Evolutionary conservation across 1,140 invertebrate genomes (phyloP), one percentile per base, ranked within the genome.

Genomic region (Zophobas atratus): DNA sequence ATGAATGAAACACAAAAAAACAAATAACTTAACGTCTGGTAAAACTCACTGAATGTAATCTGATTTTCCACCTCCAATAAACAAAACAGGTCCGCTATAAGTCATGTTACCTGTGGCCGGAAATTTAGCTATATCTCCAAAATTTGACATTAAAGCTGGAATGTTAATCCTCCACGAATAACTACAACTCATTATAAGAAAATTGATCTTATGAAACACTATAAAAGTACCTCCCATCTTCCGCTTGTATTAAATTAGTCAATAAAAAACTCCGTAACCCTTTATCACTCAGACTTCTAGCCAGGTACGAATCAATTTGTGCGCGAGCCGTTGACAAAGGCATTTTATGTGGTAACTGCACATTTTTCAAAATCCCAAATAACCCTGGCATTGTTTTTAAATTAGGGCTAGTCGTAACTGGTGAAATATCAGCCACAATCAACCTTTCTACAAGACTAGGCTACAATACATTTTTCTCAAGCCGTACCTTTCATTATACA

Each of bases 401-500:
- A 83, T 90, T 90, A 6, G 90, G 89, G 74, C 92, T 92, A 0
- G 90, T 89, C 77, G 89, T 89, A 0, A 93, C 84, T 1, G 96
- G 96, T 6, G 94, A 94, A 78, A 97, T 93, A 84, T 98, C 97
- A 49, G 95, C 92, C 1, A 97, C 91, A 55, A 97, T 89, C 34
- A 97, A 85, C 80, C 92, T 94, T 8, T 95, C 92, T 1, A 97
- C 89, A 20, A 94, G 77, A 56, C 94, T 88, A 49, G 95, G 93
- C 93, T 95, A 86, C 85, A 90, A 88, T 38, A 5, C 39, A 41
- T 67, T 67, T 20, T 8, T 38, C 20, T 41, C 41, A 56, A 56
- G 32, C 32, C 34, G 5, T 35, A 57, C 0, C 6, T n/a, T 57
- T 60, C 8, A 70, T 81, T 86, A 85, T 84, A 89, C 89, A 87